Base-by-base conservation (phyloP, 2,113 vertebrate species). In the Chascanopsetta lugubris region DNA sequence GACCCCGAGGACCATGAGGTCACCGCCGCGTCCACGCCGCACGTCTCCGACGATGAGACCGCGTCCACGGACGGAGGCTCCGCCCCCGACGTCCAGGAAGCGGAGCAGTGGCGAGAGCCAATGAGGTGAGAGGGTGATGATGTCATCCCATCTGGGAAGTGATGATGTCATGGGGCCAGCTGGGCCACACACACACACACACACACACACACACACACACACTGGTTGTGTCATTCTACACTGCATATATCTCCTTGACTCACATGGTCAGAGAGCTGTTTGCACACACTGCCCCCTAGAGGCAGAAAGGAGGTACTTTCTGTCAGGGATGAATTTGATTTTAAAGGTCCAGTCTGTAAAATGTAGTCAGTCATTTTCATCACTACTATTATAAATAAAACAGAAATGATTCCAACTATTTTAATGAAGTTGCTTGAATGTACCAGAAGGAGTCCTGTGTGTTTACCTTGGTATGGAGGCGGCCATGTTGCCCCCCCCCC, bases 61-160 rank as follows among this genome's bases (percentile, higher is more conserved):
- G 73, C 59, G 69, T 69, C 67, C 42, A 24, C 56, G 0, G 73
- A 83, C 5, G 51, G 48, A 7, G 81, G 85, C 45, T 21, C 62
- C 5, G 17, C 11, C 29, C 2, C 57, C 0, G 84, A 83, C 22
- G 13, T 0, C 2, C 10, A 21, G 6, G 75, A 83, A 2, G 69
- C 12, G 0, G 34, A 58, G 27, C 40, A 18, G 0, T 75, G 17
- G 18, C 78, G 45, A 24, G 66, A 88, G 29, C 45, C 82, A 0
- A 87, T 89, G 69, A 83, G 86, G 92, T 92, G 75, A 84, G 62
- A 54, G 36, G 11, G 4, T 13, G 26, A 26, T 68, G 75, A 58
- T 62, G 61, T 75, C 51, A 43, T 27, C 68, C 0, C 11, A 1
- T 34, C 29, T 36, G 51, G 26, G 9, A 29, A 42, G 5, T n/a